Percentiles rank a stretch among this genome's conserved stretches.
These are phyloP conservation scores for Sparus aurata DNA, from an alignment of 2,797 vertebrate species.

Conservation along the genomic window DNA sequence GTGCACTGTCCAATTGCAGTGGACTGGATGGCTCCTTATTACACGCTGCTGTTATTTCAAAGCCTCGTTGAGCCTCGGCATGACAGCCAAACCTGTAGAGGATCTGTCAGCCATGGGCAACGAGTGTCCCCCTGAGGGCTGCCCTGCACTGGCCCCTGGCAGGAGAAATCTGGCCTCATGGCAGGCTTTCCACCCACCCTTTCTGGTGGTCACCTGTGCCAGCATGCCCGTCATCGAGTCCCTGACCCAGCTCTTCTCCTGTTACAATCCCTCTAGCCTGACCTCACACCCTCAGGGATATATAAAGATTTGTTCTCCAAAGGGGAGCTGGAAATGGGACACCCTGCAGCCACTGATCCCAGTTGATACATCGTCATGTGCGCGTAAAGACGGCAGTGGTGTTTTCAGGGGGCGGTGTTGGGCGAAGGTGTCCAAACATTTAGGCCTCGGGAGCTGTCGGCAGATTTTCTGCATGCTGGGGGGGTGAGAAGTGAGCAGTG, in stretches of 20 bases:
- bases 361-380: constrained; percentile 56
- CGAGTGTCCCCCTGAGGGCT: constrained; percentile 64
- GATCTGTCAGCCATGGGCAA: constrained; percentile 71
- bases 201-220: constrained; percentile 76
- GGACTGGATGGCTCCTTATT: constrained; percentile 66
- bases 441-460: constrained; percentile 35
- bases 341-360: constrained; percentile 56
- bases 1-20: constrained; percentile 59
- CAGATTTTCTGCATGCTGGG: constrained; percentile 65
- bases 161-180: constrained; percentile 47
- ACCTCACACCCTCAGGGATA: constrained; percentile 80
- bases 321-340: constrained; percentile 74
- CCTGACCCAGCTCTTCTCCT: constrained; percentile 76
- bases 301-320: constrained; percentile 83
- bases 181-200: constrained; percentile 47
- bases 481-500: constrained; percentile 57
- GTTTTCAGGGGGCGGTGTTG: constrained; percentile 14
- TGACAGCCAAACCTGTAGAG: constrained; percentile 74
- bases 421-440: constrained; percentile 45
- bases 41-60: constrained; percentile 76
- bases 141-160: constrained; percentile 45
- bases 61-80: constrained; percentile 60
- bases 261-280: constrained; percentile 74
- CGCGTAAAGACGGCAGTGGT: constrained; percentile 44
- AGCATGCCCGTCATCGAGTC: constrained; percentile 76